These are phyloP conservation scores for Hassar affinis DNA, from an alignment of 2,113 vertebrate species.

Conservation along the genomic window DNA sequence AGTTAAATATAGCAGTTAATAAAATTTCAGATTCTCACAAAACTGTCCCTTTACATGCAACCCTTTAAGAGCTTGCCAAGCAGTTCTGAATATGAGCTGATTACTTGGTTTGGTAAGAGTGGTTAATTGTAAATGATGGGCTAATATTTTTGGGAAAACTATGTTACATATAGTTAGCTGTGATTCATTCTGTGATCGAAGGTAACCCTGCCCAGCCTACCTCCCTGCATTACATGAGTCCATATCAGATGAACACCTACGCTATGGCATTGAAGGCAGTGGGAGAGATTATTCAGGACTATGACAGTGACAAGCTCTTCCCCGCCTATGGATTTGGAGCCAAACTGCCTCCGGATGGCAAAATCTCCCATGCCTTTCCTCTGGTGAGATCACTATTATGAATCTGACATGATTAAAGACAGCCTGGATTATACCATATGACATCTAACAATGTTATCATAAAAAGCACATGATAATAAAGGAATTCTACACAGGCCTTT, in stretches of 20 bases:
- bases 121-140: neutral
- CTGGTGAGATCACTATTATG: constrained; percentile 74
- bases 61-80: neutral
- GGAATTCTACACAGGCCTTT: neutral
- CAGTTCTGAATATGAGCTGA: neutral
- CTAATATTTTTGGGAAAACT: neutral
- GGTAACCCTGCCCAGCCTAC: constrained; percentile 95
- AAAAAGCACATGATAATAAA: neutral
- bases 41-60: neutral
- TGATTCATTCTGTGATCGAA: constrained; percentile 54
- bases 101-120: constrained; percentile 1
- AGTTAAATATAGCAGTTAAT: constrained; percentile 18
- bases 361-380: constrained; percentile 95
- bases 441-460: neutral
- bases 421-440: neutral
- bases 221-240: constrained; percentile 95
- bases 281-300: constrained; percentile 98
- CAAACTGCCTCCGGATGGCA: constrained; percentile 94
- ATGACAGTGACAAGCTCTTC: constrained; percentile 98
- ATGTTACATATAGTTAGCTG: neutral
- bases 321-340: constrained; percentile 96
- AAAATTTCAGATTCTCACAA: neutral
- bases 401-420: neutral
- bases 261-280: constrained; percentile 97
- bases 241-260: constrained; percentile 97